These are phyloP conservation scores for Bombus confusus DNA, from an alignment of 1,140 invertebrate species.

Conservation along the genomic window DNA sequence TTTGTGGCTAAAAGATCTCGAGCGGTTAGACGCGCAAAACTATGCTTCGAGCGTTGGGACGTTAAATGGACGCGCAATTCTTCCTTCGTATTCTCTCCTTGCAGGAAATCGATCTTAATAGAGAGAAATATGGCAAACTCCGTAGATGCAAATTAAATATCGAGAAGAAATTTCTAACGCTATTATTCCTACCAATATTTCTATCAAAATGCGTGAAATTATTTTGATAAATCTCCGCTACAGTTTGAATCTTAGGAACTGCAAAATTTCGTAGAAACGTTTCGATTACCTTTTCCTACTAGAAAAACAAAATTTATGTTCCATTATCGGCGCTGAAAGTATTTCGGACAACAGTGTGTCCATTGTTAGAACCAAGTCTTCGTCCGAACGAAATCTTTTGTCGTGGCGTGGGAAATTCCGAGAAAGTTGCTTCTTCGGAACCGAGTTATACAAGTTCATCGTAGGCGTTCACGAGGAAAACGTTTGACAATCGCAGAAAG, in stretches of 20 bases:
- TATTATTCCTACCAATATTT: no score
- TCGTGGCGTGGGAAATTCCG: background rate
- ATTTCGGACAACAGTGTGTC: background rate
- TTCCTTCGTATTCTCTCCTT: background rate
- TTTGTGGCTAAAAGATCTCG: background rate
- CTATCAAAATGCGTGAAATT: no score
- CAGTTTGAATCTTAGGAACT: background rate
- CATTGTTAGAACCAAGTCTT: background rate
- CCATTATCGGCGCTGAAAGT: background rate
- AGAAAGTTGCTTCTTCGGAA: background rate
- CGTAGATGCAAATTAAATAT: background rate
- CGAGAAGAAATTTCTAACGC: background rate
- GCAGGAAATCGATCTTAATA: background rate
- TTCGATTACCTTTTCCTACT: background rate
- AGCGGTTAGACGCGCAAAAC: background rate
- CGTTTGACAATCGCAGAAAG: constrained; percentile 1
- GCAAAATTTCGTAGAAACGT: background rate
- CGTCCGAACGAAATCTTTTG: constrained; percentile 3
- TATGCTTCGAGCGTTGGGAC: background rate
- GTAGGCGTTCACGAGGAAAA: constrained; percentile 18
- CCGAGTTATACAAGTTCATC: constrained; percentile 9
- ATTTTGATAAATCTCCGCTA: no score
- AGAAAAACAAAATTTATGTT: background rate
- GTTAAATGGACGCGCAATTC: background rate
- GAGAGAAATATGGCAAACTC: background rate